These are phyloP conservation scores for Aphelenchoides fujianensis DNA, from an alignment of 1,140 invertebrate genomes.

Conservation along the genomic window DNA sequence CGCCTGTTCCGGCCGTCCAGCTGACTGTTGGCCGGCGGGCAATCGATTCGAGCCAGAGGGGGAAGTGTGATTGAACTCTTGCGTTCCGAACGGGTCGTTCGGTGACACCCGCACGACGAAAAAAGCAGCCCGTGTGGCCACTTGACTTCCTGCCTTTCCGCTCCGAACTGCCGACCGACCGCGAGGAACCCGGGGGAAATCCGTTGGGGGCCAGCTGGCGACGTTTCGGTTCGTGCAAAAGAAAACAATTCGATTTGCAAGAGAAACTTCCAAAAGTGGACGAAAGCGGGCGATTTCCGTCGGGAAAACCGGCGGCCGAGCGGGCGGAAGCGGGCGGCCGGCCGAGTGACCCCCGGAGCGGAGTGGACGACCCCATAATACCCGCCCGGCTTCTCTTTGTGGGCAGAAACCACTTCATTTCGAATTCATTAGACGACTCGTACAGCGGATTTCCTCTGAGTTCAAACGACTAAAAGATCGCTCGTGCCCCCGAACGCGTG, in stretches of 20 bases:
- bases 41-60: background rate
- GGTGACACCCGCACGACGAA: too few relatives aligned
- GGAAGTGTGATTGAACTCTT: background rate
- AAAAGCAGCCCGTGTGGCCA: background rate
- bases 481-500: too few relatives aligned
- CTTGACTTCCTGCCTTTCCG: background rate
- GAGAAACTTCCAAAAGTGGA: background rate
- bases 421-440: too few relatives aligned
- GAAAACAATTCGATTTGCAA: conserved; percentile 1
- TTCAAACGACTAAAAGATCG: too few relatives aligned
- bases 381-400: too few relatives aligned
- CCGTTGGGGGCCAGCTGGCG: background rate
- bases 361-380: too few relatives aligned
- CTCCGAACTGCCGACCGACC: background rate
- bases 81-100: background rate
- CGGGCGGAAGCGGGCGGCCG: too few relatives aligned
- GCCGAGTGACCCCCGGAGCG: too few relatives aligned
- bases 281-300: background rate
- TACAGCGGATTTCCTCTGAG: too few relatives aligned
- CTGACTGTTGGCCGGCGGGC: background rate
- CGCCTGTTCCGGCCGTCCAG: background rate
- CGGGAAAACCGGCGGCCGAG: too few relatives aligned
- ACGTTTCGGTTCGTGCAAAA: background rate
- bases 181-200: background rate
- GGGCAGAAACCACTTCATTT: too few relatives aligned